Evolutionary conservation across 2,113 vertebrate species (phyloP), one percentile per base, ranked within the genome.

Genomic region (Corythoichthys intestinalis): DNA sequence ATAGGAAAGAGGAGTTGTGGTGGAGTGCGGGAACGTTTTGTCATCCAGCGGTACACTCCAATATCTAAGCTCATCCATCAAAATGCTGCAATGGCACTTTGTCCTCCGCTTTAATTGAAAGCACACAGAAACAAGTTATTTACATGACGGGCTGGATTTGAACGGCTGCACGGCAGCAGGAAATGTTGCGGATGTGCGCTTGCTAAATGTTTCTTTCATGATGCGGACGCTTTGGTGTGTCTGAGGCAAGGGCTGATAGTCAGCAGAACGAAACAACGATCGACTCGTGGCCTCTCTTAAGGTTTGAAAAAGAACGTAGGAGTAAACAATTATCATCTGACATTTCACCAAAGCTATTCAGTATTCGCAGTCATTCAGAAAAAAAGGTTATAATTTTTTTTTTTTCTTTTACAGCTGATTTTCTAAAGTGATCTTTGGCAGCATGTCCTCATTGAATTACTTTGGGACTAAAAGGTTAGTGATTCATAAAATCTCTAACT

Each of bases 21-120:
- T 90, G 89, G 90, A 89, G 87, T 87, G 81, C 80, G 77, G 89
- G 88, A 90, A 83, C 87, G 66, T 90, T 92, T 92, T 92, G 90
- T 93, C 91, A 93, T 93, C 88, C 90, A 80, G 79, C 84, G 84
- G 87, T 90, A 90, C 85, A 86, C 85, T 92, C 89, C 89, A 90
- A 93, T 93, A 92, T 91, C 90, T 88, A 76, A 78, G 88, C 83
- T 88, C 91, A 91, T 93, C 89, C 89, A 92, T 93, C 91, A 91
- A 86, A 63, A 89, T 72, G 78, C 86, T 78, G 82, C 85, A 86
- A 87, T 86, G 83, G 86, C 78, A 79, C 86, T 83, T 82, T 71
- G 81, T 85, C 83, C 85, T 89, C 81, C 64, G 74, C 82, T 87
- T 90, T 91, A 92, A 92, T 92, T 92, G 90, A 92, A 91, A 90